Conservation (phyloP, 2,888 invertebrate species). For the Cheilosia scutellata region DNA sequence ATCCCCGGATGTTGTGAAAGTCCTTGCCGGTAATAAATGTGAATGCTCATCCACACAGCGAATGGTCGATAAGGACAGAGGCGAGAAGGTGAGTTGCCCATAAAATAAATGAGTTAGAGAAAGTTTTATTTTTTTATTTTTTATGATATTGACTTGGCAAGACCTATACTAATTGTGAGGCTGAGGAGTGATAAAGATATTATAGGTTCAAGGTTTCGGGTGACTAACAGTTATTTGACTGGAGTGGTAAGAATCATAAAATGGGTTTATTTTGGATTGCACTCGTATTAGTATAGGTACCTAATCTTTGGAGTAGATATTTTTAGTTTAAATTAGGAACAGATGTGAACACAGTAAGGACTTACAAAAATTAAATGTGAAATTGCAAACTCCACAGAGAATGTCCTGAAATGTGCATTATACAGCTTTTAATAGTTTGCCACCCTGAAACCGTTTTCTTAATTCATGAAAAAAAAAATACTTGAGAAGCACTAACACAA, state of each 20-base stretch:
- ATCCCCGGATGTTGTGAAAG: conserved; percentile 93
- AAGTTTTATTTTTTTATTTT: conserved; percentile 12
- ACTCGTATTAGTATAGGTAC: neutral
- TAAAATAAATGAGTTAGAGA: conserved; percentile 46
- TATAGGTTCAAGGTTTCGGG: conserved; percentile 52
- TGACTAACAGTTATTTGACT: conserved; percentile 22
- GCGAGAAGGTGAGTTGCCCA: conserved; percentile 88
- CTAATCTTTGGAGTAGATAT: neutral
- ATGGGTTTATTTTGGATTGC: conserved; percentile 1
- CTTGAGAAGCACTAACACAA: too few species aligned
- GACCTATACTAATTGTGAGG: neutral
- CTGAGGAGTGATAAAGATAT: conserved; percentile 33
- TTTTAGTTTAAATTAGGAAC: too few species aligned
- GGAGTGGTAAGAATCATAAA: conserved; percentile 16
- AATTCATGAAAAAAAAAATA: too few species aligned
- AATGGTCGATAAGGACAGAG: conserved; percentile 91
- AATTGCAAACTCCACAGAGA: too few species aligned
- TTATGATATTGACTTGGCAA: conserved; percentile 42
- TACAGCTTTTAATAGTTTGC: too few species aligned
- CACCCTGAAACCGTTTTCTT: too few species aligned
- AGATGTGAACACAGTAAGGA: too few species aligned
- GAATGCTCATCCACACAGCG: conserved; percentile 90
- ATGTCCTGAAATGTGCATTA: too few species aligned
- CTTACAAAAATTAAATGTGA: too few species aligned
- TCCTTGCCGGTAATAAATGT: conserved; percentile 94